A percentile compares a stretch with the other conserved stretches of the same genome.
phyloP scores from a whole-genome alignment of 2,113 vertebrate genomes.

The Vulpes vulpes region DNA sequence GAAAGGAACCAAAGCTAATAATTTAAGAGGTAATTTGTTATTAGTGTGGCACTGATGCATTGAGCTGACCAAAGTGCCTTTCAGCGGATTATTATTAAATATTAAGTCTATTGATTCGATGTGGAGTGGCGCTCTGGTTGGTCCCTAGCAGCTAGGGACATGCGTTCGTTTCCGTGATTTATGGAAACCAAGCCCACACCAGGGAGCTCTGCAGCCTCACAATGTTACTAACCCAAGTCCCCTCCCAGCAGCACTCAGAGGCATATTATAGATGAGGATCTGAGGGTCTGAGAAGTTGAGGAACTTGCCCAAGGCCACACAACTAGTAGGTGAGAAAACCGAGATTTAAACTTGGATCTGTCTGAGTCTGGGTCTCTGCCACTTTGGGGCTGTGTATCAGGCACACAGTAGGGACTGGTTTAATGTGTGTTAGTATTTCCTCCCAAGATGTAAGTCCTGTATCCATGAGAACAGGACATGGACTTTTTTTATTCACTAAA shows the following conservation, averaged over 20 bases:
- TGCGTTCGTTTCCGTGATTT: neutral
- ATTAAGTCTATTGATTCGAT: conserved; percentile 70
- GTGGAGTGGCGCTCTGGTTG: neutral
- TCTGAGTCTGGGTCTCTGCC: neutral
- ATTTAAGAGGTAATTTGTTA: conserved; percentile 63
- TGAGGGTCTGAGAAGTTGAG: neutral
- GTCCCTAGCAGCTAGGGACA: neutral
- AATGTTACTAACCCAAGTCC: neutral
- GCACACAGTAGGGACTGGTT: neutral
- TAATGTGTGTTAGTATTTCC: accelerated
- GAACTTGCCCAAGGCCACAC: neutral
- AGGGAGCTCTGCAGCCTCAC: neutral
- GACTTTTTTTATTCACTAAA: neutral
- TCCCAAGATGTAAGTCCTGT: neutral
- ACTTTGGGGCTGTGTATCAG: neutral
- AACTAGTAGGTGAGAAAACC: neutral
- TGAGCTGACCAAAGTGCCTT: conserved; percentile 62
- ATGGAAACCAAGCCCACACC: conserved; percentile 5
- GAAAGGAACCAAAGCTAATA: conserved; percentile 5
- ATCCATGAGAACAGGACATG: neutral
- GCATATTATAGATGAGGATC: neutral
- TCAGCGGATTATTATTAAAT: conserved; percentile 68
- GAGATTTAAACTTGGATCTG: neutral
- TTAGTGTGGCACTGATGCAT: conserved; percentile 71
- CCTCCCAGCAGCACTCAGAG: neutral